Evolutionary conservation across 2,113 vertebrate genomes (phyloP).

Genomic region (Xyliphius kryptos): DNA sequence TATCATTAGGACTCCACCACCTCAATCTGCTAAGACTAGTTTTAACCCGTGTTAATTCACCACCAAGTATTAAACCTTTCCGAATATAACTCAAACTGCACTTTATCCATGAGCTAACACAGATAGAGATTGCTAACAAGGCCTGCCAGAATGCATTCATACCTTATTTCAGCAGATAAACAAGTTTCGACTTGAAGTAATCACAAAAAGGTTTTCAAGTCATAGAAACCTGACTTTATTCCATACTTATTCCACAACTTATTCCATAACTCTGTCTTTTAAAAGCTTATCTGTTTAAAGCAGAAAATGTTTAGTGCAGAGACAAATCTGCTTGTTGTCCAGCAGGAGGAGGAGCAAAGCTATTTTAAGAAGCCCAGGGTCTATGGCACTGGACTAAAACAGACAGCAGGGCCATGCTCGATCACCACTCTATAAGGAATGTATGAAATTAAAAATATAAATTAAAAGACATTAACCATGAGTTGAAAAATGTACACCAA

Average conservation of each 20-base stretch:
- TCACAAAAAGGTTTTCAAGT: no score
- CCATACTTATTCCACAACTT: no score
- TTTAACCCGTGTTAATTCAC: constrained; percentile 20
- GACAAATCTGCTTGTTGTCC: not conserved
- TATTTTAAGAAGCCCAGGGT: constrained; percentile 34
- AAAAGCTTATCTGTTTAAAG: constrained; percentile 13
- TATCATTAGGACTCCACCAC: not conserved
- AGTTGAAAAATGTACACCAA: no score
- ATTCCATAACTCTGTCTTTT: constrained; percentile 20
- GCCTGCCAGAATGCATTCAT: constrained; percentile 44
- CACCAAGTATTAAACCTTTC: not conserved
- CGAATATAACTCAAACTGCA: not conserved
- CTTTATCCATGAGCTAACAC: constrained; percentile 42
- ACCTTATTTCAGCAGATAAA: constrained; percentile 2
- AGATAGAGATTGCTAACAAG: constrained; percentile 34
- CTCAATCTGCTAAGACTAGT: not conserved
- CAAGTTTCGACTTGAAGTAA: not conserved
- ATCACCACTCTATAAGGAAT: not conserved
- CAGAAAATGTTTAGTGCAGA: constrained; percentile 11
- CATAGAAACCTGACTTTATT: not conserved
- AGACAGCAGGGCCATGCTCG: constrained; percentile 12
- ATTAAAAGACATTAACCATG: no score
- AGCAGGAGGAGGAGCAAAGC: constrained; percentile 14
- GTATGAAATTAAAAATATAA: no score
- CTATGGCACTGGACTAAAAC: constrained; percentile 6